Conservation (phyloP, 37 sponge, comb jelly and placozoan species). For the Lycopodina hypogea region DNA sequence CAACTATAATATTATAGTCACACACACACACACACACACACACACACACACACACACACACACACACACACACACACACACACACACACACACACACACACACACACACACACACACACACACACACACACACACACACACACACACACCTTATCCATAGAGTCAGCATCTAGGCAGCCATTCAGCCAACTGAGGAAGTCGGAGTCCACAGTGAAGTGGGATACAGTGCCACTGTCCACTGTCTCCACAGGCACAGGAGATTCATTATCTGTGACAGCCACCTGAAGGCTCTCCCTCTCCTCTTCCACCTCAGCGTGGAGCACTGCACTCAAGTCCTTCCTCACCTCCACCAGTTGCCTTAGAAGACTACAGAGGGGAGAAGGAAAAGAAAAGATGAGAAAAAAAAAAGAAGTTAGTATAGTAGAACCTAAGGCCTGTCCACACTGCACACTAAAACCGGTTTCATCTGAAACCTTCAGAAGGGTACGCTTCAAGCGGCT, state of each 20-base stretch:
- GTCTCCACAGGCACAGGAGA: neutral
- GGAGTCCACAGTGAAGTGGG: neutral
- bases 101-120: too few relatives aligned
- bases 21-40: too few relatives aligned
- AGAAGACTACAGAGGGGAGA: conserved; percentile 12
- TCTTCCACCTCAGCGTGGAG: neutral
- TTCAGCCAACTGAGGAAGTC: conserved; percentile 32
- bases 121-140: too few relatives aligned
- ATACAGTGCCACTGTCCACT: neutral
- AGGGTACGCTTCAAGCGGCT: too few relatives aligned
- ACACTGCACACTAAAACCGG: too few relatives aligned
- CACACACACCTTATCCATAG: conserved; percentile 18
- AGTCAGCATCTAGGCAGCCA: neutral
- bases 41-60: too few relatives aligned
- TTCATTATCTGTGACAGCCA: neutral
- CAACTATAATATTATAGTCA: neutral
- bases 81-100: too few relatives aligned
- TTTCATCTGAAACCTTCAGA: too few relatives aligned
- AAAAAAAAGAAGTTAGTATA: neutral
- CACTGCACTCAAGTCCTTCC: conserved; percentile 18
- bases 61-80: too few relatives aligned
- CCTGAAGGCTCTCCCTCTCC: neutral
- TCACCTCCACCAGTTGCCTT: conserved; percentile 26
- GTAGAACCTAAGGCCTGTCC: too few relatives aligned
- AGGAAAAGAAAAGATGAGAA: neutral